Evolutionary conservation across 1,140 invertebrate species (phyloP).

Genomic region (Bombus waltoni): DNA sequence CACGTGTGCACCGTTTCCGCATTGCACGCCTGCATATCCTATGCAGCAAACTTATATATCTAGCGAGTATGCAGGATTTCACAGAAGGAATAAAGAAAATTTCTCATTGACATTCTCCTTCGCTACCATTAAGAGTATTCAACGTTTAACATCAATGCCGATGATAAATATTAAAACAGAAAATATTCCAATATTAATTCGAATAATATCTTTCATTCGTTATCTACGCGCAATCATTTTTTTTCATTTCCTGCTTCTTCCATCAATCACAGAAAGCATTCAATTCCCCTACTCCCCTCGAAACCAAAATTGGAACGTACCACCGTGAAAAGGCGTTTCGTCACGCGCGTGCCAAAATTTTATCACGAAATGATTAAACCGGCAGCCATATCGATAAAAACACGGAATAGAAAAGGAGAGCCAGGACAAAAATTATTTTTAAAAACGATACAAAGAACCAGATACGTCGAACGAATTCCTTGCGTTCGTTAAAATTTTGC

Average conservation of each 20-base stretch:
- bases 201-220: too few relatives aligned
- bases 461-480: neutral
- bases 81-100: neutral
- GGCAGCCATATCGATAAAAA: neutral
- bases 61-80: neutral
- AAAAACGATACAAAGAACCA: neutral
- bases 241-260: too few relatives aligned
- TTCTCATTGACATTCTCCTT: neutral
- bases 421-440: too few relatives aligned
- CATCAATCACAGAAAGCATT: too few relatives aligned
- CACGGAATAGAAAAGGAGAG: neutral
- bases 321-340: neutral
- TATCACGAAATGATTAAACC: slow-evolving; percentile 1
- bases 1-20: neutral
- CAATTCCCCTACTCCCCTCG: too few relatives aligned
- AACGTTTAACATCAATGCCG: neutral
- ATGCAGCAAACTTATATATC: neutral
- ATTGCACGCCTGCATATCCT: slow-evolving; percentile 19
- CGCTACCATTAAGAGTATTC: neutral
- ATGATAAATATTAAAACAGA: too few relatives aligned
- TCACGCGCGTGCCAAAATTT: neutral
- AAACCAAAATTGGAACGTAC: slow-evolving; percentile 10
- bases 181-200: too few relatives aligned
- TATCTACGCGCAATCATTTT: too few relatives aligned
- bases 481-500: neutral